Base-by-base conservation (phyloP, 2,113 vertebrate genomes). In the Muscicapa adusta region DNA sequence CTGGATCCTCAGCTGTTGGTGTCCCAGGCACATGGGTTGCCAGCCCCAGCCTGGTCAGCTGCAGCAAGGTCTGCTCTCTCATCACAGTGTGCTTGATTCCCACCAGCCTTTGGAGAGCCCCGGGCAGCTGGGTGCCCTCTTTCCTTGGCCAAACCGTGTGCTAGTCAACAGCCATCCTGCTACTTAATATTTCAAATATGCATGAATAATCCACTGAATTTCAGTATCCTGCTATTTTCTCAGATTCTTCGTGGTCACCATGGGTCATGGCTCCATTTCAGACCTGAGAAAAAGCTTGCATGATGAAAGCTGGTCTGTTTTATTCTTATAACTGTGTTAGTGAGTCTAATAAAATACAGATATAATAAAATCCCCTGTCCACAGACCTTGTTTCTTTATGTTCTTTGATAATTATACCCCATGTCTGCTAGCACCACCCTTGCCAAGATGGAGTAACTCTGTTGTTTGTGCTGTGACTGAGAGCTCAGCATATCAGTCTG, bases 11-110 rank as follows among this genome's bases (percentile, higher is more conserved):
- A 62, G 23, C 57, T 73, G n/a, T 24, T 42, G 57, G 14, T 56
- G n/a, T 65, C 14, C 19, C 12, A 28, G 31, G 47, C 1, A 0
- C 2, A 7, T 0, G 1, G 33, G 20, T 7, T 74, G 36, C 48
- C 50, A 60, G 7, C 6, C 6, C 11, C 31, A 71, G 28, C 18
- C 36, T 28, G 23, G 12, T 17, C 3, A 9, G 50, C 56, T 80
- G 42, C 0, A 0, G 54, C 25, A 58, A 9, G 9, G 9, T 83
- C 63, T 93, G 56, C 36, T 16, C 48, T 89, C 24, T 68, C 36
- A 3, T 56, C 0, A 5, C 14, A 18, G 17, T 0, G 3, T 20
- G 23, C 1, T 10, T 70, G 56, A 18, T 79, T 83, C 45, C 50
- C 57, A 24, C 9, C 47, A 84, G 36, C 54, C 76, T 75, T 36